phyloP scores from a whole-genome alignment of 2,888 invertebrate species.

The Drosophila anomelani region DNA sequence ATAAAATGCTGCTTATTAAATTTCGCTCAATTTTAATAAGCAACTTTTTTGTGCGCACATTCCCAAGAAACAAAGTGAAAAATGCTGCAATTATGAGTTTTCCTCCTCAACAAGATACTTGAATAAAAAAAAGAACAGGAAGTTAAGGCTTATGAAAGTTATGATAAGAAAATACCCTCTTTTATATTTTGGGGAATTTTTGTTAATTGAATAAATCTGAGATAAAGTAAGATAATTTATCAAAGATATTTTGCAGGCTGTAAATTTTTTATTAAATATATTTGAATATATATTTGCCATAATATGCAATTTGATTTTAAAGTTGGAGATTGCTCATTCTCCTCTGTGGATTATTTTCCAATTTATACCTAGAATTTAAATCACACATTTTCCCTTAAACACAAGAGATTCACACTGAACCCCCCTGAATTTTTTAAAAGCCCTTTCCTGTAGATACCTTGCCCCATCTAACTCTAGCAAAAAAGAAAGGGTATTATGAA shows the following conservation, averaged over 20 bases:
- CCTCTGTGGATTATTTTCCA: not conserved
- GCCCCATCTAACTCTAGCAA: constrained; percentile 4
- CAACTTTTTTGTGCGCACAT: constrained; percentile 58
- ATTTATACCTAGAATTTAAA: not conserved
- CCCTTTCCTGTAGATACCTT: not conserved
- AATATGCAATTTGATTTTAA: not conserved
- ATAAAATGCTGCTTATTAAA: constrained; percentile 77
- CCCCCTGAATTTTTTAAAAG: not conserved
- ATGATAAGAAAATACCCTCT: not conserved
- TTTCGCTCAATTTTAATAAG: constrained; percentile 78
- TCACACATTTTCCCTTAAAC: not conserved
- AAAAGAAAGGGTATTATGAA: constrained; percentile 15
- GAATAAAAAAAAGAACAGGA: constrained; percentile 40
- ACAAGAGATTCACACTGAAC: no score
- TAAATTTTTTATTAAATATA: not conserved
- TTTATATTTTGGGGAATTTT: no score
- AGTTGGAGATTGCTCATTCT: no score
- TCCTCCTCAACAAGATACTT: constrained; percentile 31
- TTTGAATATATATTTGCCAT: not conserved
- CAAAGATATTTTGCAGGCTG: not conserved
- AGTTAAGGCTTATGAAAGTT: constrained; percentile 5
- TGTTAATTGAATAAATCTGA: not conserved
- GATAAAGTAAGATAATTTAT: not conserved
- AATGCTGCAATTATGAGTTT: constrained; percentile 62
- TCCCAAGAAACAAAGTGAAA: constrained; percentile 61